A percentile compares a stretch with the other conserved stretches of the same genome.
Conservation (phyloP, 2,797 vertebrate genomes). For the Poeciliopsis infans region DNA sequence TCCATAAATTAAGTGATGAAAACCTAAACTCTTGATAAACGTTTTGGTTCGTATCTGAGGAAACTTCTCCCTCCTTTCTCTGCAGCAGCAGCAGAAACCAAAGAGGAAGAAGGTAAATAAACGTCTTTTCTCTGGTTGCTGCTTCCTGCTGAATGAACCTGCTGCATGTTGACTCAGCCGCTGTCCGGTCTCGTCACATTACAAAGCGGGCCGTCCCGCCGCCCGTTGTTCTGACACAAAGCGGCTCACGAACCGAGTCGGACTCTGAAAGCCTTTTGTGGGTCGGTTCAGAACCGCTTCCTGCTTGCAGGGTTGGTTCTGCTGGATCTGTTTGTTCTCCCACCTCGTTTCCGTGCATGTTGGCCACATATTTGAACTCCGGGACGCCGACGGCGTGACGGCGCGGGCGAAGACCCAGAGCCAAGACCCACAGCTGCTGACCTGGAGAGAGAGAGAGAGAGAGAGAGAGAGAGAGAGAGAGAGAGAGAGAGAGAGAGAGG, state of each 20-base stretch:
- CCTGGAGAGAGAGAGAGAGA: conserved; percentile 70
- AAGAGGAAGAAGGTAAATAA: too few relatives aligned
- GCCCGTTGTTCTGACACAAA: conserved; percentile 44
- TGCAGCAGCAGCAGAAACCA: not conserved
- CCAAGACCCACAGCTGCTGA: conserved; percentile 94
- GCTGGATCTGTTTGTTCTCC: conserved; percentile 34
- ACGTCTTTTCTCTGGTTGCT: not conserved
- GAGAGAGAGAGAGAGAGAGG: too few relatives aligned
- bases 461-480: too few relatives aligned
- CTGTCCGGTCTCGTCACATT: conserved; percentile 13
- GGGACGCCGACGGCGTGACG: conserved; percentile 91
- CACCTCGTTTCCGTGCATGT: conserved; percentile 99
- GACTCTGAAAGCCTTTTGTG: conserved; percentile 70
- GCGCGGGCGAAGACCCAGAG: conserved; percentile 86
- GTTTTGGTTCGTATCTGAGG: not conserved
- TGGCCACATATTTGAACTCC: conserved; percentile 97
- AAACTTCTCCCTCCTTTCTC: not conserved
- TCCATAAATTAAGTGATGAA: too few relatives aligned
- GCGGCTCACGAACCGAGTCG: conserved; percentile 40
- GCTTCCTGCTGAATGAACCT: conserved; percentile 6
- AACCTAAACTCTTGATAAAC: not conserved
- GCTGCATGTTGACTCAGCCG: conserved; percentile 30
- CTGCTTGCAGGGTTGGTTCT: conserved; percentile 55
- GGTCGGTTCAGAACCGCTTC: conserved; percentile 63
- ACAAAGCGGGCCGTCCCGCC: conserved; percentile 13